Evolutionary conservation across 2,888 invertebrate genomes (phyloP), one percentile per base, ranked within the genome.

Genomic region (Drosophila paranaensis): DNA sequence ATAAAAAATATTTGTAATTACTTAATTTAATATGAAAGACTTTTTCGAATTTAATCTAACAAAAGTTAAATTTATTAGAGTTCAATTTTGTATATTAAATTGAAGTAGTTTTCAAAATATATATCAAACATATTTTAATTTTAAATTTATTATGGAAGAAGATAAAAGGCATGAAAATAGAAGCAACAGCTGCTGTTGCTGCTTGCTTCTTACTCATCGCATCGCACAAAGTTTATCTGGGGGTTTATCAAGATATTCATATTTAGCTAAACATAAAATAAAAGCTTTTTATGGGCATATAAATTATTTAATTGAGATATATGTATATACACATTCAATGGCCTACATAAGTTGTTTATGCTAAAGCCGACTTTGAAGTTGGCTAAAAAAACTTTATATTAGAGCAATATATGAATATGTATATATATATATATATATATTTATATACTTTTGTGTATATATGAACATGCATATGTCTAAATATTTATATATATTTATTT

Each of bases 341-440:
- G 35, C 6, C 50, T 50, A 16, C 11, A 11, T 33, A 50, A 48
- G 46, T 14, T 6, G 3, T 27, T 14, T 9, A 20, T 25, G 43
- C n/a, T 11, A 51, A 42, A 43, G 33, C 27, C 53, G 33, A 35
- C 46, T 64, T 56, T 43, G 39, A 51, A 39, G 30, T 43, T 33
- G 30, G n/a, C 35, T 30, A 8, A 8, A n/a, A 10, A 2, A 16
- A n/a, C 43, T n/a, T 27, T n/a, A 30, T 16, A 16, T 45, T 35
- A 35, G 30, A 14, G 37, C 35, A 35, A 37, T 35, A 35, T 43
- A 20, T 11, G 6, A 20, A 43, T 43, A 10, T 4, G 16, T 40
- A 40, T 25, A 43, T 10, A 30, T 30, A 33, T 33, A 33, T 33
- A 33, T 33, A 8, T 8, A 33, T 33, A 33, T 33, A 8, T 8